Conservation (phyloP, 2,888 invertebrate species). For the Crioceris asparagi region DNA sequence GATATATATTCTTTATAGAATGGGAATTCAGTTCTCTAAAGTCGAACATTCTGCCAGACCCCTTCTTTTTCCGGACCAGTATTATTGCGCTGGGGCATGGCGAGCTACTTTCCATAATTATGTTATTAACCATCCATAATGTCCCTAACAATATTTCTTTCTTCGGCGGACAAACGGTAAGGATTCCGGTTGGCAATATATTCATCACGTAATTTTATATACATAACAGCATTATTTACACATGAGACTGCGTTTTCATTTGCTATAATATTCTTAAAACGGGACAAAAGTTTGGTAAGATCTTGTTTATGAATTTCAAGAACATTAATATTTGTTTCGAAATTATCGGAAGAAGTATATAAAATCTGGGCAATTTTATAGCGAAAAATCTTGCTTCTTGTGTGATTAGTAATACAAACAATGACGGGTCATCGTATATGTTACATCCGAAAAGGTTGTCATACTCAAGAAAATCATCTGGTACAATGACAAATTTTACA, state of each 20-base stretch:
- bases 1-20: no score
- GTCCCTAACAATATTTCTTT: no score
- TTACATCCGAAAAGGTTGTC: not conserved
- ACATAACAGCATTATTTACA: not conserved
- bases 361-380: not conserved
- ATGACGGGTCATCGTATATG: not conserved
- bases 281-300: not conserved
- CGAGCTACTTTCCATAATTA: no score
- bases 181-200: not conserved
- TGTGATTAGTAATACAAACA: no score
- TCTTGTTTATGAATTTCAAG: not conserved
- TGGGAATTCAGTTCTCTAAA: no score
- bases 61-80: no score
- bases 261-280: not conserved
- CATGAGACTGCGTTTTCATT: not conserved
- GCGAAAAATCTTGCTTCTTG: not conserved
- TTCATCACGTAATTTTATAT: not conserved
- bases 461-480: not conserved
- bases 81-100: no score
- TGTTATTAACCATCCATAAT: no score
- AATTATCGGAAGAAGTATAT: not conserved
- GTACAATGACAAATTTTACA: not conserved
- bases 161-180: not conserved
- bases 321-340: not conserved
- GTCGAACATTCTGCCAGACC: no score